Evolutionary conservation across 1,140 invertebrate species (phyloP), one percentile per base, ranked within the genome.

Genomic region (Euwallacea fornicatus): DNA sequence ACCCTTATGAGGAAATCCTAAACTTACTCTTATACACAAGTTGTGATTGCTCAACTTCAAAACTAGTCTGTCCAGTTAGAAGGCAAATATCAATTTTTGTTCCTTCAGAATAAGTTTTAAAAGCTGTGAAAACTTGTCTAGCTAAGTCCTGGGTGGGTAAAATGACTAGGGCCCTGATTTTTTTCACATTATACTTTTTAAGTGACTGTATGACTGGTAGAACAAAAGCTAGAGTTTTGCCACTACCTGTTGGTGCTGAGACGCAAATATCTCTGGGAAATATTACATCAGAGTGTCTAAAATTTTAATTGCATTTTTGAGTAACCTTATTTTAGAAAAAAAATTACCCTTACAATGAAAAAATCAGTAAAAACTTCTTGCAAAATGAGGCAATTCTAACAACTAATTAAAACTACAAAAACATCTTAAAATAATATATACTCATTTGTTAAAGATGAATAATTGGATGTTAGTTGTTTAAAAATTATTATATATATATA

Each of bases 241-340:
- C 97, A 87, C 95, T 98, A 9, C 97, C 98, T 11, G 98, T 99
- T 16, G 97, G 96, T 53, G 97, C 95, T 21, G 95, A 97, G 46
- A 99, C 92, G 84, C 97, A 98, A n/a, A 98, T 85, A 82, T 99
- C 97, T 74, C 89, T 86, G 0, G 92, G 90, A 81, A 91, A 88
- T 73, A 88, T 86, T 0, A 84, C 81, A 69, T 82, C 76, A 47
- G 88, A 85, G 68, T 87, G 83, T 50, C 85, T 81, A 66, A 16
- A 71, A 70, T 43, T 43, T 46, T 2, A 33, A 33, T 15, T 15
- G 50, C 0, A 88, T n/a, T 33, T 11, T 11, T 6, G n/a, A 59
- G 7, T 83, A 70, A 85, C 85, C 71, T 88, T 81, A 7, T 13
- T 43, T 42, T 15, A 13, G 47, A 11, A 65, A 65, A 21, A 33